phyloP scores from a whole-genome alignment of 2,113 vertebrate genomes.

The Eidolon helvum region DNA sequence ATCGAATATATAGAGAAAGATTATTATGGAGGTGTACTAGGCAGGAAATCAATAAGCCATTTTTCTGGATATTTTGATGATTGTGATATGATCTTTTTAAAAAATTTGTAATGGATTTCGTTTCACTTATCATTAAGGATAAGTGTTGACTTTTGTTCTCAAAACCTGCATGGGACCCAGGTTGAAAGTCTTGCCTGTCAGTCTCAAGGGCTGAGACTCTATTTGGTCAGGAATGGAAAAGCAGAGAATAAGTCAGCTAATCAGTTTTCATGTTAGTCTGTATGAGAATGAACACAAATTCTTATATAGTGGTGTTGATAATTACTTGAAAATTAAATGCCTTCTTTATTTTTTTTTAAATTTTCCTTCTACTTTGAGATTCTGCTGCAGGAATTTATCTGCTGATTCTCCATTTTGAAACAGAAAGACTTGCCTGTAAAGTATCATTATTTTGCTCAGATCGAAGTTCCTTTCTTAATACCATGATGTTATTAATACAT shows the following conservation, averaged over 20 bases:
- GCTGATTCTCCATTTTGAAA: slow-evolving; percentile 50
- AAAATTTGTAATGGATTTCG: not conserved
- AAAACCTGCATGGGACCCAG: not conserved
- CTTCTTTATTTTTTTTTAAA: not conserved
- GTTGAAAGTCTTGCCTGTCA: not conserved
- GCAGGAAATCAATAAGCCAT: not conserved
- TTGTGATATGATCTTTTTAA: not conserved
- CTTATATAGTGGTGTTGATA: slow-evolving; percentile 38
- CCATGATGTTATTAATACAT: slow-evolving; percentile 73
- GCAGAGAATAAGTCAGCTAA: not conserved
- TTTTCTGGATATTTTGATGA: not conserved
- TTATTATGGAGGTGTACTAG: not conserved
- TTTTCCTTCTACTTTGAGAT: slow-evolving; percentile 53
- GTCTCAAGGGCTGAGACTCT: not conserved
- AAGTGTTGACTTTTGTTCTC: not conserved
- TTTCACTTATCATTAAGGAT: not conserved
- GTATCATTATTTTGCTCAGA: slow-evolving; percentile 39
- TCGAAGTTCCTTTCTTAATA: slow-evolving; percentile 60
- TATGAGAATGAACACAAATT: slow-evolving; percentile 38
- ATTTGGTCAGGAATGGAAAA: slow-evolving; percentile 9
- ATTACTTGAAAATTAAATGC: slow-evolving; percentile 64
- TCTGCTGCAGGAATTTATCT: slow-evolving; percentile 63
- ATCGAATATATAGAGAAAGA: not conserved
- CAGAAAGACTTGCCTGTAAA: slow-evolving; percentile 35
- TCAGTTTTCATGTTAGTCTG: slow-evolving; percentile 29